Conservation (phyloP, 2,888 invertebrate species). For the Spodoptera exigua region DNA sequence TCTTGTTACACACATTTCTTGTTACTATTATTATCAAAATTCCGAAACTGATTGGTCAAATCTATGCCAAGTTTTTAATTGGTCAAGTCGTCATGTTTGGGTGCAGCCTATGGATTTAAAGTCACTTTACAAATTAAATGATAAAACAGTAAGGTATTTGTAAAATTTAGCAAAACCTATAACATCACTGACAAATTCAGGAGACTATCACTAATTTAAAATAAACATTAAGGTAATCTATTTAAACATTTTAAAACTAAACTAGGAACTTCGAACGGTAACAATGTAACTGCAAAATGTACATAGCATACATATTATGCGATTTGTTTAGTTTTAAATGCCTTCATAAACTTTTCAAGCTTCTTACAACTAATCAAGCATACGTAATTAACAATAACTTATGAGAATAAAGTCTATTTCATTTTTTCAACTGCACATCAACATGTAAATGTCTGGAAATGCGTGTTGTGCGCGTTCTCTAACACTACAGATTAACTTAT, state of each 20-base stretch:
- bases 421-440: conserved; percentile 10
- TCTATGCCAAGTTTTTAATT: too few species aligned
- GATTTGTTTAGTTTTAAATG: conserved; percentile 2
- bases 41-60: too few species aligned
- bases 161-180: too few species aligned
- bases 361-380: conserved; percentile 27
- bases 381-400: conserved; percentile 16
- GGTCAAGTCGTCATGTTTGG: too few species aligned
- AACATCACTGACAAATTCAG: too few species aligned
- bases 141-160: too few species aligned
- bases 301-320: conserved; percentile 35
- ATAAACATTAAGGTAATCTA: conserved; percentile 12
- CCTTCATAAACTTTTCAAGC: conserved; percentile 5
- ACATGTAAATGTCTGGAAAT: conserved; percentile 34
- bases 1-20: too few species aligned
- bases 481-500: conserved; percentile 16
- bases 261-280: conserved; percentile 56
- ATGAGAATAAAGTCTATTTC: conserved; percentile 30
- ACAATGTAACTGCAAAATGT: conserved; percentile 29
- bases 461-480: conserved; percentile 26
- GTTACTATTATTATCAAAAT: too few species aligned
- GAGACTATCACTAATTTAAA: conserved; percentile 9
- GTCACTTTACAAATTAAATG: too few species aligned
- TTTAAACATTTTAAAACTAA: conserved; percentile 28
- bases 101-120: too few species aligned